These are phyloP conservation scores for Sialia sialis DNA, from an alignment of 2,113 vertebrate genomes.

Conservation along the genomic window DNA sequence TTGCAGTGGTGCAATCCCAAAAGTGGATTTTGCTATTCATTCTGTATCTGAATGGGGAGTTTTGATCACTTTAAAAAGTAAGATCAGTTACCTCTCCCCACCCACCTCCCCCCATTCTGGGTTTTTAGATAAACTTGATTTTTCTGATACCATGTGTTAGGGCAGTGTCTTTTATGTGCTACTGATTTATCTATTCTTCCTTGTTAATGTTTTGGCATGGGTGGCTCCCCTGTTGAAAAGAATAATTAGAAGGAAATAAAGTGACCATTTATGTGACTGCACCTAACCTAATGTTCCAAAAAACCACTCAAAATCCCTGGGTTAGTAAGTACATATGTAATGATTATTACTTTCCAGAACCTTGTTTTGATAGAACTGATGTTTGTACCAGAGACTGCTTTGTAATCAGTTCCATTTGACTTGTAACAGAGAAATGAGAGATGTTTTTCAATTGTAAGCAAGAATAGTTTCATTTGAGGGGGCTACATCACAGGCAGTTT, in stretches of 20 bases:
- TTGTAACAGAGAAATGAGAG: not conserved
- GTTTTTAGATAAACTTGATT: not conserved
- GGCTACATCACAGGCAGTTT: not conserved
- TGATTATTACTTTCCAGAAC: not conserved
- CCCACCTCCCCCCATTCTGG: accelerated
- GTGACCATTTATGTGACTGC: not conserved
- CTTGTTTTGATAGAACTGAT: not conserved
- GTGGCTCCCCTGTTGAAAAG: not conserved
- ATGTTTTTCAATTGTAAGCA: not conserved
- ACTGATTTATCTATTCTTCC: not conserved
- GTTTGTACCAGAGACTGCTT: not conserved
- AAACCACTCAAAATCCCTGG: not conserved
- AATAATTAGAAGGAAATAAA: not conserved
- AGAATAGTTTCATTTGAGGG: not conserved
- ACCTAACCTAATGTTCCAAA: not conserved
- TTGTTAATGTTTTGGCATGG: not conserved
- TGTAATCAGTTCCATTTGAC: not conserved
- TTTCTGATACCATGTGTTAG: not conserved
- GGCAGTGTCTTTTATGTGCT: not conserved
- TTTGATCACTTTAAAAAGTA: not conserved
- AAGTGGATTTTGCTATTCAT: not conserved
- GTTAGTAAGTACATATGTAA: not conserved
- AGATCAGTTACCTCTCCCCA: not conserved
- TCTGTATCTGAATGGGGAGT: not conserved
- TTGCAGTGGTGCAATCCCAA: not conserved